Evolutionary conservation across 2,113 vertebrate species (phyloP), one percentile per base, ranked within the genome.

Genomic region (Indicator indicator): DNA sequence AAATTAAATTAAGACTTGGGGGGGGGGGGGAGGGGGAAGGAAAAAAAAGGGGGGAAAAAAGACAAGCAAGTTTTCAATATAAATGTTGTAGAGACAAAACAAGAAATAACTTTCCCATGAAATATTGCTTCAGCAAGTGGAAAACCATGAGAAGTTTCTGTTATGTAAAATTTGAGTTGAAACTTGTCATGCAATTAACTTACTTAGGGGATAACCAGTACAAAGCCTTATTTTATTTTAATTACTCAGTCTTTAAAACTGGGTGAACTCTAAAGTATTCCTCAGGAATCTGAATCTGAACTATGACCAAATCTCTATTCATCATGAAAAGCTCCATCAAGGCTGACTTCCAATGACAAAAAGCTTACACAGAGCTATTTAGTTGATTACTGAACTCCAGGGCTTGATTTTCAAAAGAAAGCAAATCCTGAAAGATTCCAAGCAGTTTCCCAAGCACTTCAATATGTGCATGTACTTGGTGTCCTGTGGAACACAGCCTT

Each of bases 131-230:
- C 54, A 78, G 15, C 33, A 63, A 90, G 55, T 54, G 14, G 56
- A 84, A 90, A 88, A 93, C 26, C 8, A 6, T 26, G 5, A 48
- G 40, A 67, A 60, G 30, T 72, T 88, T 65, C 14, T 77, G 36
- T 56, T 67, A 7, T 77, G 26, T 63, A 82, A 93, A 67, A 82
- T 74, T 70, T 83, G 52, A 91, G 84, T 89, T 93, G 23, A 88
- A 95, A 90, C 87, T 88, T 94, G 94, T 77, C 52, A 5, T 71
- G 75, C 75, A 83, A 83, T 95, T 94, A 97, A 67, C 82, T 40
- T 84, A 70, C 82, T 77, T 88, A 28, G n/a, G 80, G 70, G 91
- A 68, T 70, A 89, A 92, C 40, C 46, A 60, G 72, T 75, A 80
- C 55, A 91, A 92, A 94, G 72, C n/a, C 58, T 59, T 91, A 46